Evolutionary conservation across 2,888 invertebrate genomes (phyloP), one percentile per base, ranked within the genome.

Genomic region (Marasmarcha lunaedactyla): DNA sequence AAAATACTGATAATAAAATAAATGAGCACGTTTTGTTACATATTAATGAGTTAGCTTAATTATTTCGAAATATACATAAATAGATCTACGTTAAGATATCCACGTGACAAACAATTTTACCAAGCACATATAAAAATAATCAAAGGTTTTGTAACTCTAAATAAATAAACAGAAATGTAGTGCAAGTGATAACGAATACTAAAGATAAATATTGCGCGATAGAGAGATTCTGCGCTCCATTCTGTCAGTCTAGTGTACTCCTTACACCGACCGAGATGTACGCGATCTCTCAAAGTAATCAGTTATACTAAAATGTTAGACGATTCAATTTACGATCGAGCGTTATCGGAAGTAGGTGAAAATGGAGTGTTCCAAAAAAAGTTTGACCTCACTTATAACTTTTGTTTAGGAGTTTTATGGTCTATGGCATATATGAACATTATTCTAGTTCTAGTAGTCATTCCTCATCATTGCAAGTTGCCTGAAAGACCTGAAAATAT

Each of bases 281-380:
- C 20, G 20, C 7, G 20, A 20, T 20, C 3, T 20, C 4, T 20
- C 4, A 20, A 3, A 20, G 4, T 20, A 7, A 5, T 20, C 7
- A 20, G 4, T 3, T 5, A 5, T 5, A 20, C 20, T 7, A 7
- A 3, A 20, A 20, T 20, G 20, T 3, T 20, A 7, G 20, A 20
- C 3, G 55, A 62, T 43, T 56, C 61, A 25, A 44, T 56, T 13
- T 72, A 67, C 44, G 65, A 69, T 36, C 60, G 59, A 33, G 68
- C 64, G 33, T 55, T 73, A 10, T 27, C 27, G 41, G 63, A 70
- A 55, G 53, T 84, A 37, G 73, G 76, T 15, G 51, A 65, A 34
- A 66, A 68, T 51, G 81, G 83, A 34, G 59, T 48, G 42, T 85
- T 71, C 55, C 85, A 86, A 59, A 65, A 54, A 41, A 57, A 56